Base-by-base conservation (phyloP, 2,113 vertebrate genomes). In the human region DNA sequence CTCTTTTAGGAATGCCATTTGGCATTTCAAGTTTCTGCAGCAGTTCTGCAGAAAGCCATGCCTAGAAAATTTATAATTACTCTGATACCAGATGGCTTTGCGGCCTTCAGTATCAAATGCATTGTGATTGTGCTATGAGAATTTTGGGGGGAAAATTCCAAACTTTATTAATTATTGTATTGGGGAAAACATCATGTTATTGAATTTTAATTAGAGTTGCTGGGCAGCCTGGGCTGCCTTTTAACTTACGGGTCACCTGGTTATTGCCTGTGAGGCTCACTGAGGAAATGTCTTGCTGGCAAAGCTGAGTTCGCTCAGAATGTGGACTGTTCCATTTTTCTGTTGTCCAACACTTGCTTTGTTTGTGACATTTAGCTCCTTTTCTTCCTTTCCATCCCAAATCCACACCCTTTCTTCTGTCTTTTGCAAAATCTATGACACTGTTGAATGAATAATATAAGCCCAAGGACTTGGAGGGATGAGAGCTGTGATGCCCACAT, bases 51-150 rank as follows among this genome's bases (percentile, higher is more conserved):
- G 80, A 59, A 52, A 48, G 73, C 73, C 2, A 59, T 96, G 91
- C 75, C 45, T 97, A 61, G 76, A 48, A 17, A 97, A 90, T 93
- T 85, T 83, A 32, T 96, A 94, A 64, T 92, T 84, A 87, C 87
- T 98, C 82, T 43, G 89, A 66, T 27, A 22, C 1, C 0, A 17
- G 48, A 45, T 97, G 93, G 95, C 92, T 94, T 96, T 86, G 55
- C n/a, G 79, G 6, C 8, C 40, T 75, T 72, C 1, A 2, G 25
- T 76, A 17, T 66, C 73, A 57, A 43, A 64, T 66, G 45, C 18
- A 27, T 50, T 57, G 78, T 55, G 48, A 66, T 25, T 45, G 27
- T 38, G 35, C 40, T 30, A 83, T 86, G 78, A 89, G 70, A 30
- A 38, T 72, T 73, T n/a, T 3, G 8, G 8, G n/a, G 12, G 22